Evolutionary conservation across 2,888 invertebrate species (phyloP), one percentile per base, ranked within the genome.

Genomic region (Micoletzkya japonica): DNA sequence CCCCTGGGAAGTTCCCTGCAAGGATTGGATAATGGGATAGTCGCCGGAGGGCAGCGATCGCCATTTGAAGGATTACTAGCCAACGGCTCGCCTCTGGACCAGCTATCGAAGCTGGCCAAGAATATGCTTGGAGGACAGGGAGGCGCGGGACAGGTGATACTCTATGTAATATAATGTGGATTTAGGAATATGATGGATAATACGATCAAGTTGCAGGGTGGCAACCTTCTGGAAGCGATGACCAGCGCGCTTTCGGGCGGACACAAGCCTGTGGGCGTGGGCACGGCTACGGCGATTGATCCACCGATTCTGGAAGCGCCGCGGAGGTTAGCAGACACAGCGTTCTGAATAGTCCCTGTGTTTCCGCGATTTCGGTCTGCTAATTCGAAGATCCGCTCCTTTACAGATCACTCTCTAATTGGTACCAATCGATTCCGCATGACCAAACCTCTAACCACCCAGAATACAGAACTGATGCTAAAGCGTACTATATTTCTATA

Each of bases 81-180:
- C 4, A 72, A 75, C 36, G 76, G 76, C 52, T 54, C 69, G 1
- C 69, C 76, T 1, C 39, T 80, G 10, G 76, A 83, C 28, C 76
- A 78, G 28, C 73, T 83, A 10, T 74, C 80, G 24, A 78, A 78
- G 56, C 70, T 83, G 58, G 81, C 83, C 30, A 81, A 80, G 68
- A 83, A 81, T 70, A 71, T 84, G 30, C 61, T 83, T 36, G 74
- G 74, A 44, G 74, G 73, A 44, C 58, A 82, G 36, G 73, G 72
- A 26, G 73, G 73, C 49, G 80, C 74, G 26, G 78, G 78, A 39
- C 34, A 60, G 37, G 72, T 63, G 34, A 63, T 59, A 17, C 4
- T 36, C 7, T 34, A 30, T 20, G 14, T 26, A 58, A 3, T 58
- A 20, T 28, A 34, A 32, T 20, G n/a, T 24, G 2, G 32, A 34